Base-by-base conservation (phyloP, 2,888 invertebrate genomes). In the Asteroscopus sphinx region DNA sequence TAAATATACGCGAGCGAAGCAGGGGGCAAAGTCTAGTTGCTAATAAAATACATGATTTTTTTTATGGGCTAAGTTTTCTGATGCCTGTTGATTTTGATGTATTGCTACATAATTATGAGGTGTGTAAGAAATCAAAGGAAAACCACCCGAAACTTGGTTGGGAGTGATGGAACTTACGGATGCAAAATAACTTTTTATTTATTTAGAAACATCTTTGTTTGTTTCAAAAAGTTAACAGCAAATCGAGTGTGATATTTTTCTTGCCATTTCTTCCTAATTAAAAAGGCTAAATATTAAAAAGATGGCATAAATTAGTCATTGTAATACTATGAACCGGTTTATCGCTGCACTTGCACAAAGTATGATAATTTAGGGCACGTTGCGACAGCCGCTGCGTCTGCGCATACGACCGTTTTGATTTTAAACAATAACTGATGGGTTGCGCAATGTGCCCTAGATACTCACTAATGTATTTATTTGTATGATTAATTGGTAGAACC, bases 401-500 rank as follows among this genome's bases (percentile, higher is more conserved):
- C 71, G 65, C 65, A 70, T 72, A 67, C 72, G 48, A 59, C 57
- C 69, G 73, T 62, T 62, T 68, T 73, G 69, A 68, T 63, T 73
- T 70, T 53, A 74, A 77, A 80, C 79, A 82, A 80, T 78, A 75
- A 66, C 48, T 68, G 67, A 26, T 16, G 45, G 53, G 51, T 82
- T 79, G 71, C 79, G 55, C 72, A 80, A 80, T 58, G 3, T 45
- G 82, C 73, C 79, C 82, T 73, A 81, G 64, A 71, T 82, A 69
- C 48, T 28, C 58, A 41, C 47, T 60, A 52, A 67, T 65, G 56
- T 59, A 44, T 57, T 33, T 52, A 51, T 54, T 41, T 55, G 54
- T 54, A 35, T 65, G 47, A 60, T 71, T 62, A 54, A 62, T 67
- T 55, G 53, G 58, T 46, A 66, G 53, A 41, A 32, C 5, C 1